Percentiles rank a stretch among this genome's conserved stretches.
Evolutionary conservation across 2,888 invertebrate species (phyloP).

Genomic region (Taphrorychus bicolor): DNA sequence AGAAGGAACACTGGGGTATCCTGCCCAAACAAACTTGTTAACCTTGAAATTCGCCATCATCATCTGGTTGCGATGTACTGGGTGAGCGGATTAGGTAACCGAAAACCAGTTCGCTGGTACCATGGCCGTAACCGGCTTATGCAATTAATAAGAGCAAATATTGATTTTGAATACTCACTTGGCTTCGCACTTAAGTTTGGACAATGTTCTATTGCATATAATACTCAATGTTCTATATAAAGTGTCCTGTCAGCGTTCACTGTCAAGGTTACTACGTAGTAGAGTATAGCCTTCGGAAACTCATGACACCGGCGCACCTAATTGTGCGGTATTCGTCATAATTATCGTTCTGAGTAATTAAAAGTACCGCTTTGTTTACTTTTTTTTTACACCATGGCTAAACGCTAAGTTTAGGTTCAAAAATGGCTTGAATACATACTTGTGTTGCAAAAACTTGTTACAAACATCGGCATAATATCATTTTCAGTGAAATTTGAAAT

Average conservation of each 20-base stretch:
- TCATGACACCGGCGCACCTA: constrained; percentile 15
- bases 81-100: constrained; percentile 6
- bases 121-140: constrained; percentile 3
- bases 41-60: constrained; percentile 21
- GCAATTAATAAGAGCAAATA: not conserved
- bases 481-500: too few species aligned
- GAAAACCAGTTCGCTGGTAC: constrained; percentile 10
- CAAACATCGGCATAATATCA: too few species aligned
- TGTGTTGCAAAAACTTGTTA: too few species aligned
- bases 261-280: constrained; percentile 39
- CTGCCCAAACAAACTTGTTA: constrained; percentile 15
- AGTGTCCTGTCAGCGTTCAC: constrained; percentile 11
- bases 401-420: too few species aligned
- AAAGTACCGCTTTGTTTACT: constrained; percentile 18
- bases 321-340: constrained; percentile 10
- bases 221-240: not conserved
- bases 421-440: too few species aligned
- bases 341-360: constrained; percentile 3
- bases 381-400: too few species aligned
- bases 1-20: constrained; percentile 35
- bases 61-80: not conserved
- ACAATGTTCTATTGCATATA: not conserved
- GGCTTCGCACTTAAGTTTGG: too few species aligned
- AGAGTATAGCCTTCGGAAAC: constrained; percentile 8
- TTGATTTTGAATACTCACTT: not conserved